Percentiles rank a stretch among this genome's conserved stretches.
Conservation (phyloP, 2,113 vertebrate species). For the Megatriorchis doriae region DNA sequence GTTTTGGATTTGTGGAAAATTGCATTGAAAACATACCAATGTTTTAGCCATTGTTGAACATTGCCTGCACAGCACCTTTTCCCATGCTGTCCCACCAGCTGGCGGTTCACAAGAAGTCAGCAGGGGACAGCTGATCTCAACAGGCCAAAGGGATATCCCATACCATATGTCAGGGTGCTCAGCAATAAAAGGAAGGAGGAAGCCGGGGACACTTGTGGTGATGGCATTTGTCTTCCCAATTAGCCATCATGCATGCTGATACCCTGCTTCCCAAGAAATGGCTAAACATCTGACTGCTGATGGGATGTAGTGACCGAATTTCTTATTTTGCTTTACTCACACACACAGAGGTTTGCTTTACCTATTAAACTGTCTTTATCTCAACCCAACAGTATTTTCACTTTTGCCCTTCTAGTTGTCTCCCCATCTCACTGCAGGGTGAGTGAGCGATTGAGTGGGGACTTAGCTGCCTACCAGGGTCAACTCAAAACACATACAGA, state of each 20-base stretch:
- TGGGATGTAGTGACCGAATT: background rate
- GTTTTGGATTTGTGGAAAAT: background rate
- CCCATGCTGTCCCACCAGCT: background rate
- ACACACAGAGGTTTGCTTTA: background rate
- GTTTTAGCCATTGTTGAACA: background rate
- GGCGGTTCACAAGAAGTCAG: background rate
- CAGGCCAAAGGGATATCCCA: too few relatives aligned
- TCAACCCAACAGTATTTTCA: background rate
- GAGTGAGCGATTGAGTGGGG: background rate
- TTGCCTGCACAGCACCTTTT: background rate
- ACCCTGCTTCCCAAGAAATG: background rate
- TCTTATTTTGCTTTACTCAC: background rate
- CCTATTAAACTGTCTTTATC: background rate
- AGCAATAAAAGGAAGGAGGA: background rate
- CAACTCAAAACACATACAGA: background rate
- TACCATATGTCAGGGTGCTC: background rate
- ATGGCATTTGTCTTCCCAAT: background rate
- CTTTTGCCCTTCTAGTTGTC: background rate
- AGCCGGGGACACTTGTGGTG: background rate
- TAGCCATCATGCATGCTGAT: background rate
- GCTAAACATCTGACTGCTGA: background rate
- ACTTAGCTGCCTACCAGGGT: background rate
- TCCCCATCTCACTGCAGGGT: background rate
- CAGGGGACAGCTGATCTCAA: background rate
- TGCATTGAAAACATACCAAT: rapidly evolving